Evolutionary conservation across 2,113 vertebrate genomes (phyloP).

Genomic region (Ifrita kowaldi): DNA sequence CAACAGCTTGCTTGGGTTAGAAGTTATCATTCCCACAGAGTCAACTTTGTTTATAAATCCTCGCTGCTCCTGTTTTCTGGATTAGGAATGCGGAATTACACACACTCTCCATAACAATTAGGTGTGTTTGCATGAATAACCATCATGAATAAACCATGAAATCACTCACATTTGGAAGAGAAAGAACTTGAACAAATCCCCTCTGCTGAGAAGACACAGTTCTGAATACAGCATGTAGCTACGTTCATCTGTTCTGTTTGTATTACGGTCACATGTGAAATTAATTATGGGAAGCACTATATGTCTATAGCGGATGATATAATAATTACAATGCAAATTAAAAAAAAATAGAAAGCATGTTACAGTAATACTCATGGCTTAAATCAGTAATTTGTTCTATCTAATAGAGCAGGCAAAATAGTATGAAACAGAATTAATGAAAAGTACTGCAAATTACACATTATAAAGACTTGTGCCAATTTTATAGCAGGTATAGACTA

Average conservation of each 20-base stretch:
- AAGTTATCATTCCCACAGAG: neutral
- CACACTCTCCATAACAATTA: neutral
- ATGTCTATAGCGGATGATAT: neutral
- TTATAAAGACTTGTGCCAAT: neutral
- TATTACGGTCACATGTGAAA: neutral
- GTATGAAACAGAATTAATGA: neutral
- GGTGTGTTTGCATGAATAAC: neutral
- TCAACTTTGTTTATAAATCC: neutral
- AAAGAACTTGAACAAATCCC: slow-evolving; percentile 2
- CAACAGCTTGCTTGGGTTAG: neutral
- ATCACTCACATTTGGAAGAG: neutral
- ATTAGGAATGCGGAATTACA: neutral
- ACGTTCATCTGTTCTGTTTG: neutral
- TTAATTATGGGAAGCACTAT: neutral
- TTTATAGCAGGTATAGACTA: neutral
- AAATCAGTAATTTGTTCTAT: slow-evolving; percentile 2
- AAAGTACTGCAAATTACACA: neutral
- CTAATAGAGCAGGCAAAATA: neutral
- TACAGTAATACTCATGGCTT: neutral
- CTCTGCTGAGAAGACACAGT: neutral
- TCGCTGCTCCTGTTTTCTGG: neutral
- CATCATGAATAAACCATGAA: slow-evolving; percentile 30
- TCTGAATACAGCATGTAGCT: neutral
- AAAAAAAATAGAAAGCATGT: neutral
- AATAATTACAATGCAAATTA: neutral